Evolutionary conservation across 2,888 invertebrate genomes (phyloP), one percentile per base, ranked within the genome.

Genomic region (Azorinus chamasolen): DNA sequence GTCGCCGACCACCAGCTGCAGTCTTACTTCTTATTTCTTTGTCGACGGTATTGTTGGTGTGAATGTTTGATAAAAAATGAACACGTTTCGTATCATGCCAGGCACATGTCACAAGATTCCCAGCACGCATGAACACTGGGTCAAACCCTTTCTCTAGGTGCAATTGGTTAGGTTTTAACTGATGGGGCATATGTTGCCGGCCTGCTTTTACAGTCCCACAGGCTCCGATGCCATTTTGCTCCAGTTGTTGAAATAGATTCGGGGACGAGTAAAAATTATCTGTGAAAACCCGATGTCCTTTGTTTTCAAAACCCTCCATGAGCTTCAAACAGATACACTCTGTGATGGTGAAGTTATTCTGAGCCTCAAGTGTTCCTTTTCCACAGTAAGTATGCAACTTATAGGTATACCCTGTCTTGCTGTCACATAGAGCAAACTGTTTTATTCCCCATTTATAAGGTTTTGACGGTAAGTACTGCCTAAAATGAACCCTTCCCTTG

Each of bases 21-120:
- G 41, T 51, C 22, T 55, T 51, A 18, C 16, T 32, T n/a, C 69
- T 18, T 3, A 69, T 45, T 22, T 8, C 14, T n/a, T 75, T 75
- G 22, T 50, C 48, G 24, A 66, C 41, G 20, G 48, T 73, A 48
- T 41, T 54, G 22, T 48, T 57, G 14, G 48, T 70, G 2, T 43
- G 4, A 1, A 53, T 48, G 12, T 59, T 63, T n/a, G 48, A 54
- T 14, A 75, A 37, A 27, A 75, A 75, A 39, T 69, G 64, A 8
- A 77, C 77, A 8, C 79, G 57, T 27, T 83, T 84, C 14, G 74
- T 77, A 41, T 83, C 81, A 20, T 75, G 73, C 84, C 79, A 79
- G 12, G 72, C 73, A 66, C 81, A 79, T 1, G 83, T 54, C 1
- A 84, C 50, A 16, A 79, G 37, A 62, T 83, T 53, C 0, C 57